Conservation (phyloP, 2,113 vertebrate genomes). For the Elaphurus davidianus region DNA sequence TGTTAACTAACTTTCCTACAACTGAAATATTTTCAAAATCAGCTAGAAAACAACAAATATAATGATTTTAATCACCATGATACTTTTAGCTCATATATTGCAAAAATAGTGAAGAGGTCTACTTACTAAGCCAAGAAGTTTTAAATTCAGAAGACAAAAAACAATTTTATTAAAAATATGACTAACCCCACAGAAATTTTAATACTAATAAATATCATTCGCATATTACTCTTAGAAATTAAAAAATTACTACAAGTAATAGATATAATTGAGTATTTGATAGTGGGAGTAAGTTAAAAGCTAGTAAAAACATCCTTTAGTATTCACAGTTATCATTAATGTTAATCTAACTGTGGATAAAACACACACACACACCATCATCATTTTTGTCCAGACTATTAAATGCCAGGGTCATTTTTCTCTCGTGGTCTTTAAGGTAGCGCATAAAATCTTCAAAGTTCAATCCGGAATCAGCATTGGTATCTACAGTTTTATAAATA, state of each 20-base stretch:
- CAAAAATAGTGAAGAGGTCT: background rate
- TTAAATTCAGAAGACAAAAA: background rate
- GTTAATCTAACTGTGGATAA: background rate
- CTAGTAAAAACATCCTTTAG: background rate
- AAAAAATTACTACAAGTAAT: background rate
- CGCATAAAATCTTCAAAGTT: constrained; percentile 92
- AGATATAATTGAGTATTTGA: background rate
- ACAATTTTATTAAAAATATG: background rate
- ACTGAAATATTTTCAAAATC: constrained; percentile 5
- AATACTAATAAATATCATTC: background rate
- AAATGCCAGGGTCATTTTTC: constrained; percentile 93
- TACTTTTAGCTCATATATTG: background rate
- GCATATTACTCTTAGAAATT: background rate
- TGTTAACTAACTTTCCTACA: background rate
- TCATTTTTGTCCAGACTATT: constrained; percentile 93
- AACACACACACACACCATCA: constrained; percentile 83
- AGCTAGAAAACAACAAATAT: background rate
- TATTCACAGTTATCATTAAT: background rate
- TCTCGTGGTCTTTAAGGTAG: constrained; percentile 94
- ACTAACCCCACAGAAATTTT: background rate
- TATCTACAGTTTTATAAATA: constrained; percentile 89
- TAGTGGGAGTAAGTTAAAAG: background rate
- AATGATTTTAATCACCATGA: background rate
- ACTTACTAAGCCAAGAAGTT: background rate
- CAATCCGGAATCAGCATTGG: constrained; percentile 86